phyloP scores from a whole-genome alignment of 2,113 vertebrate species.

The Spheniscus mendiculus region DNA sequence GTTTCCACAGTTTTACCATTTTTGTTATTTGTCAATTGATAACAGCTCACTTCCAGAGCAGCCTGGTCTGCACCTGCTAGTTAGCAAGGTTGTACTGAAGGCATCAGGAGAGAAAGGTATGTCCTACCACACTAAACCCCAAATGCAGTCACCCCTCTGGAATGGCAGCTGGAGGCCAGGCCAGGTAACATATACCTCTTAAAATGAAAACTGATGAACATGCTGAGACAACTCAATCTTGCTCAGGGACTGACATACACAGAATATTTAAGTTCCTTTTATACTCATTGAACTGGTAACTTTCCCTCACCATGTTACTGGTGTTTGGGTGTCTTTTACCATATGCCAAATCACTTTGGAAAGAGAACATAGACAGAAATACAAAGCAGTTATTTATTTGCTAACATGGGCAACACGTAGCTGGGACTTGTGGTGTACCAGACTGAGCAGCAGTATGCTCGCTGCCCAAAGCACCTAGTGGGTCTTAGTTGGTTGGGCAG shows the following conservation, averaged over 20 bases:
- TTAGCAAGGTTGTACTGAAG: neutral
- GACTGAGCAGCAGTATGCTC: neutral
- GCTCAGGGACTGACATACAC: neutral
- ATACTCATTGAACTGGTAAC: neutral
- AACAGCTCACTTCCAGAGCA: neutral
- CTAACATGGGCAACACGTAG: accelerated
- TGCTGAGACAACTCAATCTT: neutral
- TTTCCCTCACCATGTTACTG: neutral
- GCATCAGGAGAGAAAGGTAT: neutral
- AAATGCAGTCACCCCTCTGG: neutral
- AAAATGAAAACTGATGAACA: neutral
- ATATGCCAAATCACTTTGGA: neutral
- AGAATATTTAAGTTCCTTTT: neutral
- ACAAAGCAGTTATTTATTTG: neutral
- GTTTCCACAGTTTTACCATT: neutral
- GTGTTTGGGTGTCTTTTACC: neutral
- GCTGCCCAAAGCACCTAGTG: neutral
- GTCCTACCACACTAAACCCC: neutral
- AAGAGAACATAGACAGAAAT: neutral
- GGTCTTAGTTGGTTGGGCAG: neutral
- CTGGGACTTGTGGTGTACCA: neutral
- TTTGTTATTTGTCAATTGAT: neutral
- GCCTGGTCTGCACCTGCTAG: neutral
- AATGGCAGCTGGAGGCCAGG: neutral
- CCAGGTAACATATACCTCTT: neutral